Percentiles rank a stretch among this genome's conserved stretches.
Conservation (phyloP, 2,888 invertebrate species). For the Synanthedon myopaeformis region DNA sequence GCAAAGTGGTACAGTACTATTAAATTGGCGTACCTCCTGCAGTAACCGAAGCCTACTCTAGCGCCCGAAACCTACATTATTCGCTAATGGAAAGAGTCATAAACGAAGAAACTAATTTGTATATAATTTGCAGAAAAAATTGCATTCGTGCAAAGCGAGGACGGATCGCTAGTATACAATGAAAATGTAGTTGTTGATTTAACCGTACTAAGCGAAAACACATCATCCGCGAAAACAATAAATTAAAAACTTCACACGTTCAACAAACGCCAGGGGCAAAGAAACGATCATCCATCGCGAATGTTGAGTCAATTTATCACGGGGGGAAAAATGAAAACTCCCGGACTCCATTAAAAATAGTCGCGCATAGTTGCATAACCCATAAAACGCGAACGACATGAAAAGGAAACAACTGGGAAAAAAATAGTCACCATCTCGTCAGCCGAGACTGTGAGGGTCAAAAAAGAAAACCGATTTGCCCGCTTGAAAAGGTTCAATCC, state of each 20-base stretch:
- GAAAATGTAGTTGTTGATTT: slow-evolving; percentile 1
- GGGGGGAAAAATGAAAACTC: slow-evolving; percentile 57
- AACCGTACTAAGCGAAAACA: slow-evolving; percentile 8
- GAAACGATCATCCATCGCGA: slow-evolving; percentile 60
- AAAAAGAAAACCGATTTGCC: slow-evolving; percentile 69
- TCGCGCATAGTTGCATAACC: slow-evolving; percentile 67
- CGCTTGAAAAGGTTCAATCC: slow-evolving; percentile 68
- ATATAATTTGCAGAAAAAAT: slow-evolving; percentile 1
- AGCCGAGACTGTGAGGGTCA: slow-evolving; percentile 43
- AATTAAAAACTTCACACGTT: slow-evolving; percentile 25
- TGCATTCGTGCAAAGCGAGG: too few relatives aligned
- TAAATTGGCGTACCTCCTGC: too few relatives aligned
- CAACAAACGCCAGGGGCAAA: slow-evolving; percentile 28
- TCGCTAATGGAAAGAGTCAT: too few relatives aligned
- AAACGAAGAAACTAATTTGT: too few relatives aligned
- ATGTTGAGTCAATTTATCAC: slow-evolving; percentile 66
- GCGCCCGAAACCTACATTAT: too few relatives aligned
- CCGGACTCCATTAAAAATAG: slow-evolving; percentile 64
- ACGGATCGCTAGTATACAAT: background rate
- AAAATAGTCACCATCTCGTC: slow-evolving; percentile 54
- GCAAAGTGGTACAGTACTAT: too few relatives aligned
- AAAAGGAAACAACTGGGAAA: slow-evolving; percentile 59
- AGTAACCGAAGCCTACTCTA: too few relatives aligned
- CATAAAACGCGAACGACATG: slow-evolving; percentile 64
- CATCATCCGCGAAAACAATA: slow-evolving; percentile 14